Conservation (phyloP, 92 coral and sea anemone species). For the Epizoanthus rinbou region DNA sequence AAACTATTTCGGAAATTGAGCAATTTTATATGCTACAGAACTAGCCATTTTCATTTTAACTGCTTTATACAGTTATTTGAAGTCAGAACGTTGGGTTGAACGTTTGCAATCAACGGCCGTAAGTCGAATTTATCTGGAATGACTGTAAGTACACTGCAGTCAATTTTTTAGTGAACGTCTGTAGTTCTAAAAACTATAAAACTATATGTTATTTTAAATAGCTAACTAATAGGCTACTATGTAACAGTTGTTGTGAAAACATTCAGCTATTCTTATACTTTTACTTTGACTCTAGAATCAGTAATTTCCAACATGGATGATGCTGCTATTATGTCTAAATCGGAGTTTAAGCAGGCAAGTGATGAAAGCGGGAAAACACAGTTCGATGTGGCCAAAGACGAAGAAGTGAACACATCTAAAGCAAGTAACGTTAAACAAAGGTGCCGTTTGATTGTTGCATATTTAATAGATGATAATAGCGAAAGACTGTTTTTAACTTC, state of each 20-base stretch:
- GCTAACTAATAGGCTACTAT: no score
- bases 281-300: background rate
- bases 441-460: background rate
- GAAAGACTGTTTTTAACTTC: no score
- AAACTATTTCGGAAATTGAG: no score
- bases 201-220: background rate
- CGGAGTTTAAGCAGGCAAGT: background rate
- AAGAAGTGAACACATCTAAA: constrained; percentile 25
- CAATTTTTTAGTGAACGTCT: background rate
- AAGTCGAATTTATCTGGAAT: background rate
- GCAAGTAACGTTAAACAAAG: constrained; percentile 19
- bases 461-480: no score
- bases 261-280: background rate
- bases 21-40: no score
- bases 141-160: constrained; percentile 38
- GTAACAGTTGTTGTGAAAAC: background rate
- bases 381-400: constrained; percentile 12
- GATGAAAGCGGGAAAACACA: constrained; percentile 13
- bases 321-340: background rate
- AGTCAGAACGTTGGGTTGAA: background rate
- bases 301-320: constrained; percentile 4
- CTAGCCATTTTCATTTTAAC: no score
- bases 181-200: background rate
- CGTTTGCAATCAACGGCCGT: background rate
- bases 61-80: background rate